These are phyloP conservation scores for Amiota communis DNA, from an alignment of 2,888 invertebrate species.

Conservation along the genomic window DNA sequence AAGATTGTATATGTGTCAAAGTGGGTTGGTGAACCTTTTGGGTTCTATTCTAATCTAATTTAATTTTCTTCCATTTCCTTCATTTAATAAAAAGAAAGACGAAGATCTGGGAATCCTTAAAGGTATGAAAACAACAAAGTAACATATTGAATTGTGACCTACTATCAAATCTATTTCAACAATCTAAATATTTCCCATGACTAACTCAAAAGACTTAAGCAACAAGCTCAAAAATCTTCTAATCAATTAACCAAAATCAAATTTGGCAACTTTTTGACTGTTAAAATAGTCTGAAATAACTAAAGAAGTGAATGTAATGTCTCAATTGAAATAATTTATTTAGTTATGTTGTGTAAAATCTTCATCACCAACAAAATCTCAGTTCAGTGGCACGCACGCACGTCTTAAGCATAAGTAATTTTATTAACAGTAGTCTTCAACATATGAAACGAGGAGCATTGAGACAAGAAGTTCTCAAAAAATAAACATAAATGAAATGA, in stretches of 20 bases:
- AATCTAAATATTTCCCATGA: no score
- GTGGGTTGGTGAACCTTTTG: no score
- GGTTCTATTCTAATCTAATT: no score
- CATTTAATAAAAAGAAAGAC: no score
- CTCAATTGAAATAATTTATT: background rate
- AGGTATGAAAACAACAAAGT: no score
- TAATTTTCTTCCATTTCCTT: no score
- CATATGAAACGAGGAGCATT: background rate
- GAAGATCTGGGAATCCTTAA: no score
- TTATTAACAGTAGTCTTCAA: background rate
- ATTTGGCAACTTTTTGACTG: background rate
- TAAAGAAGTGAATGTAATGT: background rate
- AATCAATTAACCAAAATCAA: background rate
- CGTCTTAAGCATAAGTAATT: conserved; percentile 22
- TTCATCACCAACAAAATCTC: background rate
- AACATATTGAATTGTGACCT: no score
- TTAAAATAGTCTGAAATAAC: background rate
- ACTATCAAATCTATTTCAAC: no score
- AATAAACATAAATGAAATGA: conserved; percentile 10
- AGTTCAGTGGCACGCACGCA: background rate
- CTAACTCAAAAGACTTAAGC: conserved; percentile 50
- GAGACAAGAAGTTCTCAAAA: background rate
- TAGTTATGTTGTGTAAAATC: no score
- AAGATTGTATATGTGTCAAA: no score
- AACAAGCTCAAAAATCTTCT: conserved; percentile 39